Conservation (phyloP, 2,113 vertebrate species). For the Sorex araneus region DNA sequence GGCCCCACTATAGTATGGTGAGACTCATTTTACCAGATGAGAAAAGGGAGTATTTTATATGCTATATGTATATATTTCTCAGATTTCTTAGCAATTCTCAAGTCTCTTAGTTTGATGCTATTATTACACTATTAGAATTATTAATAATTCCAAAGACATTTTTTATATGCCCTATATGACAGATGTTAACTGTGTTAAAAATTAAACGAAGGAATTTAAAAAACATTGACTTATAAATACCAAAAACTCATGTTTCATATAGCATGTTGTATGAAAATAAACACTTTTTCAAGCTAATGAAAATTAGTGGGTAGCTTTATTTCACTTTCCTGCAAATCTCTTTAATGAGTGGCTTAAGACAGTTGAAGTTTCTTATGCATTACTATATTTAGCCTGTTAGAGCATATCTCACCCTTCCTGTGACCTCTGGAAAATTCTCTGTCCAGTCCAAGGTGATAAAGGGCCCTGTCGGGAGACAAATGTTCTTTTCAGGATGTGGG, state of each 20-base stretch:
- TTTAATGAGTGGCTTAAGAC: constrained; percentile 40
- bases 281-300: constrained; percentile 40
- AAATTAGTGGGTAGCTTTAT: neutral
- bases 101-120: constrained; percentile 17
- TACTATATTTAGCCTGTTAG: neutral
- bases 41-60: constrained; percentile 1
- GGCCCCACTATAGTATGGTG: neutral
- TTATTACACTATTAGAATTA: constrained; percentile 48
- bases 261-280: constrained; percentile 60
- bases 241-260: neutral
- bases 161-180: constrained; percentile 19
- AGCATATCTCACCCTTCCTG: neutral
- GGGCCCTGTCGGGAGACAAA: neutral
- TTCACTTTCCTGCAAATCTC: constrained; percentile 38
- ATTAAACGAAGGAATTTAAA: constrained; percentile 40
- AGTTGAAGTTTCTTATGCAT: neutral
- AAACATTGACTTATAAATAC: neutral
- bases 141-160: constrained; percentile 18
- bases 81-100: neutral
- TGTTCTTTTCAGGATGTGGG: neutral
- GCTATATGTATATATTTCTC: constrained; percentile 9
- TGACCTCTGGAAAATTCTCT: constrained; percentile 37
- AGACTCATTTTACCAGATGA: neutral
- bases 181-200: constrained; percentile 55
- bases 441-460: neutral